Percentiles rank a stretch among this genome's conserved stretches.
phyloP scores from a whole-genome alignment of 2,797 vertebrate genomes.

The Danio jaintianensis region DNA sequence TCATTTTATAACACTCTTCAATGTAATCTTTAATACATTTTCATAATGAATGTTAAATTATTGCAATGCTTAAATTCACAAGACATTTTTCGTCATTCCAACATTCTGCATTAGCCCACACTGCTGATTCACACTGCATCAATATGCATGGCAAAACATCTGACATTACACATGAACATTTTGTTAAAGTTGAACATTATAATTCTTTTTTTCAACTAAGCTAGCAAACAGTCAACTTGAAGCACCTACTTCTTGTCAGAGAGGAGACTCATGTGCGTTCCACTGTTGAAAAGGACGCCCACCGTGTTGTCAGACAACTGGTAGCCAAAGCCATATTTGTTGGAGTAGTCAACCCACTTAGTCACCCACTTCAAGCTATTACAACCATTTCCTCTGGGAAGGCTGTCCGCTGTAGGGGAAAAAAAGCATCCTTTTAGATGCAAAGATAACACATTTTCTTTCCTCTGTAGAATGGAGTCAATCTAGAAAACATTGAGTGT shows the following conservation, averaged over 20 bases:
- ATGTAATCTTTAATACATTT: not conserved
- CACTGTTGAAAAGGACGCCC: slow-evolving; percentile 98
- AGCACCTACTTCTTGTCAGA: slow-evolving; percentile 93
- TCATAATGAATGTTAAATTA: not conserved
- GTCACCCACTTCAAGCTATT: slow-evolving; percentile 95
- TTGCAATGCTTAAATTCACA: not conserved
- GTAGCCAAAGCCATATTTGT: slow-evolving; percentile 99
- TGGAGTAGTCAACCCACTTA: slow-evolving; percentile 99
- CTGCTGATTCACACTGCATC: too few species aligned
- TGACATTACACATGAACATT: not conserved
- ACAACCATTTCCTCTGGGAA: slow-evolving; percentile 86
- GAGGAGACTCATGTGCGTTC: slow-evolving; percentile 96
- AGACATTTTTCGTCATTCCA: too few species aligned
- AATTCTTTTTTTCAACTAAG: slow-evolving; percentile 36
- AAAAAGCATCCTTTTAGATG: not conserved
- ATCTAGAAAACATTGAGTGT: not conserved
- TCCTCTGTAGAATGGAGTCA: slow-evolving; percentile 6
- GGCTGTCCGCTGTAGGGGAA: slow-evolving; percentile 77
- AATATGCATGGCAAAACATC: not conserved
- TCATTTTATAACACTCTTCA: not conserved
- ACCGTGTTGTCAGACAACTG: slow-evolving; percentile 97
- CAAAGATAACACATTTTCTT: slow-evolving; percentile 6
- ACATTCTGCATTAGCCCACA: too few species aligned
- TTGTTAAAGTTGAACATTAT: not conserved
- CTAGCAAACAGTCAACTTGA: slow-evolving; percentile 44